These are phyloP conservation scores for Enteromius fasciolatus DNA, from an alignment of 2,797 vertebrate species.

Conservation along the genomic window DNA sequence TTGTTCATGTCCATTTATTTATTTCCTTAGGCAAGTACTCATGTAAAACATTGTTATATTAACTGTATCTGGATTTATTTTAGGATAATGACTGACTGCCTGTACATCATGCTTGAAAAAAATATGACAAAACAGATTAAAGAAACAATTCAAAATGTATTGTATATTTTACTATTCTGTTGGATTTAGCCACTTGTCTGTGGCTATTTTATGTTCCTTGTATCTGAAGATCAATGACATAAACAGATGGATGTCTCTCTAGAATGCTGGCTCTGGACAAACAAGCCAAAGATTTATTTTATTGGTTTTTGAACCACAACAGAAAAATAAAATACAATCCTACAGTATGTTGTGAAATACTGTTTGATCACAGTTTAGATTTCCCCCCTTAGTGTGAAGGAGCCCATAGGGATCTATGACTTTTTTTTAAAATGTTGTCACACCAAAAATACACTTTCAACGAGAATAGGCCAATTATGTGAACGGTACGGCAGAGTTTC, in stretches of 20 bases:
- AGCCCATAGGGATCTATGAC: not conserved
- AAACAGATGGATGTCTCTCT: not conserved
- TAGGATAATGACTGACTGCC: not conserved
- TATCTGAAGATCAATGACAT: not conserved
- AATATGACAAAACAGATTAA: not conserved
- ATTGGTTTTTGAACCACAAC: not conserved
- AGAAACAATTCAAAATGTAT: not conserved
- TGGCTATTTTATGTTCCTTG: not conserved
- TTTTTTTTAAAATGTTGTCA: not conserved
- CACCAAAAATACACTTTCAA: not conserved
- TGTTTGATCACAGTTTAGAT: slow-evolving; percentile 12
- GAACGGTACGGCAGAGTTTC: not conserved
- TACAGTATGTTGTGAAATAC: not conserved
- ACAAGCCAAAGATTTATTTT: not conserved
- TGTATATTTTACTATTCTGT: not conserved
- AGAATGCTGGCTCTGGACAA: not conserved
- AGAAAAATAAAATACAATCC: not conserved
- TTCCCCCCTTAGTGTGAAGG: not conserved
- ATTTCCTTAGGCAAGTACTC: not conserved
- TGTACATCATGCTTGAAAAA: not conserved
- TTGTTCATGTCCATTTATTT: not conserved
- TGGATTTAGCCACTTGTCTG: not conserved
- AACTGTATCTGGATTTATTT: not conserved
- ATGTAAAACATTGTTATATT: not conserved
- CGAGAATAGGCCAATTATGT: not conserved